Conservation (phyloP, 2,797 vertebrate genomes). For the Geotrypetes seraphini region DNA sequence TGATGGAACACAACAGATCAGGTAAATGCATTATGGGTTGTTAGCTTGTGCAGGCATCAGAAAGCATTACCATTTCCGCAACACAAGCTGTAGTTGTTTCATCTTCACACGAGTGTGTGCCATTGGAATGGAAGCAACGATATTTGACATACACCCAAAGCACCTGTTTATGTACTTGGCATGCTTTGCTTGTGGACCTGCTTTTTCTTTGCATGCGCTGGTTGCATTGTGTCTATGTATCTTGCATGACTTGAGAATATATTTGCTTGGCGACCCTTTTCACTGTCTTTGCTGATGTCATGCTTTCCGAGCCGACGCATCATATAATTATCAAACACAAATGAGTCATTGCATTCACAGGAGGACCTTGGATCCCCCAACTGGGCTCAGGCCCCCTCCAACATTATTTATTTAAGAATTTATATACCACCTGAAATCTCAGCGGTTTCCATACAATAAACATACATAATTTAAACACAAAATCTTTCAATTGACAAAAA, state of each 20-base stretch:
- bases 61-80: conserved; percentile 35
- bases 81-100: conserved; percentile 28
- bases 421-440: too few species aligned
- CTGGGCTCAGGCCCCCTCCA: too few species aligned
- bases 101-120: conserved; percentile 25
- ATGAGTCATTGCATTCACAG: conserved; percentile 35
- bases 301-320: conserved; percentile 42
- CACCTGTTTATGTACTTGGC: conserved; percentile 52
- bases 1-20: conserved; percentile 82
- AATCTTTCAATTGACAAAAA: too few species aligned
- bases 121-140: conserved; percentile 31
- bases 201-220: conserved; percentile 56
- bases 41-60: conserved; percentile 33
- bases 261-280: conserved; percentile 47
- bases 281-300: conserved; percentile 48
- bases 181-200: conserved; percentile 52
- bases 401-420: too few species aligned
- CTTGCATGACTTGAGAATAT: conserved; percentile 48
- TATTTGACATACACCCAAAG: conserved; percentile 35
- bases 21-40: conserved; percentile 63
- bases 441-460: too few species aligned
- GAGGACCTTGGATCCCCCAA: too few species aligned
- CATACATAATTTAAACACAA: too few species aligned
- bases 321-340: conserved; percentile 44
- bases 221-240: conserved; percentile 45